Conservation (phyloP, 2,888 invertebrate species). For the Hyalella azteca region DNA sequence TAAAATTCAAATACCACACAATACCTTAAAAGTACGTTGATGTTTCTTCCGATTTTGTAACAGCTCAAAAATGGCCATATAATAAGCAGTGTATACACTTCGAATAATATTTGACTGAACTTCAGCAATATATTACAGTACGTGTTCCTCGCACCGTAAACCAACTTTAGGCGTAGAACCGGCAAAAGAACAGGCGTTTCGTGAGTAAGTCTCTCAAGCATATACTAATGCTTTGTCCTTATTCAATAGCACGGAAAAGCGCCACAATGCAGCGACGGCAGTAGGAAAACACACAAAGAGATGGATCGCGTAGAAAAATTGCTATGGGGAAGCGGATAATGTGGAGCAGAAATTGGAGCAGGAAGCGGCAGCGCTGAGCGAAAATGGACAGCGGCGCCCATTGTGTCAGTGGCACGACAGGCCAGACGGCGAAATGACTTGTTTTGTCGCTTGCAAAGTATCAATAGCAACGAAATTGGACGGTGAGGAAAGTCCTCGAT, state of each 20-base stretch:
- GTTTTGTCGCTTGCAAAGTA: conserved; percentile 5
- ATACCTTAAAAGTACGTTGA: too few species aligned
- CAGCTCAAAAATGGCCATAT: too few species aligned
- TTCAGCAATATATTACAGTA: too few species aligned
- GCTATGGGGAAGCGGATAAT: background rate
- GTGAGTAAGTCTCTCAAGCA: conserved; percentile 10
- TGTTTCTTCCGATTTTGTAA: too few species aligned
- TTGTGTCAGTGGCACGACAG: background rate
- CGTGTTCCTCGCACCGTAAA: background rate
- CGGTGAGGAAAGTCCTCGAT: too few species aligned
- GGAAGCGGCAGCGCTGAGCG: background rate
- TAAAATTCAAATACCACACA: too few species aligned
- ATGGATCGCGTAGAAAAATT: conserved; percentile 21
- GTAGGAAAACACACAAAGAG: conserved; percentile 17
- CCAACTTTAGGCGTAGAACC: background rate
- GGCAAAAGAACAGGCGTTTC: background rate
- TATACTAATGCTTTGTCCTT: conserved; percentile 21
- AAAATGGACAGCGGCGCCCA: conserved; percentile 1
- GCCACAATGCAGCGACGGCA: conserved; percentile 26
- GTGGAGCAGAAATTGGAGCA: conserved; percentile 18
- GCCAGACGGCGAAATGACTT: background rate
- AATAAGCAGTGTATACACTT: too few species aligned
- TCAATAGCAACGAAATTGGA: too few species aligned
- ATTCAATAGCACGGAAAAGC: conserved; percentile 33
- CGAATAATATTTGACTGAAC: too few species aligned